These are phyloP conservation scores for Musca vetustissima DNA, from an alignment of 1,140 invertebrate species.

Conservation along the genomic window DNA sequence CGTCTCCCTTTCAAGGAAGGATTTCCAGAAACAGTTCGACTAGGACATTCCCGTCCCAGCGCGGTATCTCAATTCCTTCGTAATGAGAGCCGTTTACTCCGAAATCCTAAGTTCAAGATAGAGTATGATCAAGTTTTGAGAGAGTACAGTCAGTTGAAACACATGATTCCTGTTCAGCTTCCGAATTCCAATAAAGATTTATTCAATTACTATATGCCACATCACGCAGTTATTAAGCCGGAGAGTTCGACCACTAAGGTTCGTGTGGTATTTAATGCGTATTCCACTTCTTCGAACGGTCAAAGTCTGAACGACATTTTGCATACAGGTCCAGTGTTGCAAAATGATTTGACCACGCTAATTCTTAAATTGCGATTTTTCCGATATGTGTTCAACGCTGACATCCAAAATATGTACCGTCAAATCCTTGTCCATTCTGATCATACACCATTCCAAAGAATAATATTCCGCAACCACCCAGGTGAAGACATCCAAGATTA, in stretches of 20 bases:
- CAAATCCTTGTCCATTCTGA: not conserved
- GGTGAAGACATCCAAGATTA: too few species aligned
- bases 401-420: not conserved
- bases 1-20: not conserved
- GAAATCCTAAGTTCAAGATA: not conserved
- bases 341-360: not conserved
- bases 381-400: constrained; percentile 4
- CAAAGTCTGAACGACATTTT: constrained; percentile 4
- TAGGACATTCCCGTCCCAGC: not conserved
- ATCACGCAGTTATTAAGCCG: constrained; percentile 43
- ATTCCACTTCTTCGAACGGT: not conserved
- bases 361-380: not conserved
- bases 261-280: constrained; percentile 37
- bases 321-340: constrained; percentile 1
- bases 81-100: not conserved
- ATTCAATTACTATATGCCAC: constrained; percentile 30
- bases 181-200: not conserved
- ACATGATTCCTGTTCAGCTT: constrained; percentile 37
- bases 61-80: not conserved
- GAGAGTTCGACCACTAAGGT: constrained; percentile 25
- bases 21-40: not conserved
- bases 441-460: not conserved
- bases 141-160: constrained; percentile 41
- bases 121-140: constrained; percentile 38
- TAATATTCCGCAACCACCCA: not conserved